These are phyloP conservation scores for Willowsia nigromaculata DNA, from an alignment of 2,888 invertebrate species.

Conservation along the genomic window DNA sequence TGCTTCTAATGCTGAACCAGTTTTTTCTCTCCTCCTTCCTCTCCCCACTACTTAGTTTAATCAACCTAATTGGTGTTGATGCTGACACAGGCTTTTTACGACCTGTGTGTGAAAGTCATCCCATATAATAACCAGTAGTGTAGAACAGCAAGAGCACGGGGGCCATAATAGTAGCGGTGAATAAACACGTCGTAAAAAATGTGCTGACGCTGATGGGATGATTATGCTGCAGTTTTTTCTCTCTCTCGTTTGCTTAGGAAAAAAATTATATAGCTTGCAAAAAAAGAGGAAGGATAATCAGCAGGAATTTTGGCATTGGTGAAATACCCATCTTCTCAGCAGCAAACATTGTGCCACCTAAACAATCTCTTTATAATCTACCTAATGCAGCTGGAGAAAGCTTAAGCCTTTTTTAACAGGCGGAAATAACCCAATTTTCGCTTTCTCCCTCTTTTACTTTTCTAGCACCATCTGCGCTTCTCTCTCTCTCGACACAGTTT, in stretches of 20 bases:
- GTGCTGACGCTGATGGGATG: conserved; percentile 17
- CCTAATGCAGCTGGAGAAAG: not conserved
- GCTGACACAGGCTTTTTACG: conserved; percentile 38
- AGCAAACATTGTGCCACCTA: not conserved
- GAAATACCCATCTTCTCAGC: not conserved
- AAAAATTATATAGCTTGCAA: not conserved
- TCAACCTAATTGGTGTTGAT: conserved; percentile 54
- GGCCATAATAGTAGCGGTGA: not conserved
- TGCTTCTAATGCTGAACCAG: not conserved
- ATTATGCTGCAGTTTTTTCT: conserved; percentile 29
- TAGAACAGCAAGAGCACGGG: no score
- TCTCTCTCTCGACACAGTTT: not conserved
- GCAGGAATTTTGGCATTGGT: not conserved
- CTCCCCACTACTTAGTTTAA: conserved; percentile 17
- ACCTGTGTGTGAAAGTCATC: conserved; percentile 25
- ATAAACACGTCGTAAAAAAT: conserved; percentile 37
- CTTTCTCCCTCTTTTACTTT: not conserved
- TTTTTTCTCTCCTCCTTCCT: no score
- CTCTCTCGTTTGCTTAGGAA: not conserved
- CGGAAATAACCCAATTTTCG: conserved; percentile 14
- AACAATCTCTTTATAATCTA: not conserved
- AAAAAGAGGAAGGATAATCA: not conserved
- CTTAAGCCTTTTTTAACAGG: conserved; percentile 33
- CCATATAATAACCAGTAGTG: not conserved
- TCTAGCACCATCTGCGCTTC: not conserved